Base-by-base conservation (phyloP, 2,888 invertebrate genomes). In the Ormia ochracea region DNA sequence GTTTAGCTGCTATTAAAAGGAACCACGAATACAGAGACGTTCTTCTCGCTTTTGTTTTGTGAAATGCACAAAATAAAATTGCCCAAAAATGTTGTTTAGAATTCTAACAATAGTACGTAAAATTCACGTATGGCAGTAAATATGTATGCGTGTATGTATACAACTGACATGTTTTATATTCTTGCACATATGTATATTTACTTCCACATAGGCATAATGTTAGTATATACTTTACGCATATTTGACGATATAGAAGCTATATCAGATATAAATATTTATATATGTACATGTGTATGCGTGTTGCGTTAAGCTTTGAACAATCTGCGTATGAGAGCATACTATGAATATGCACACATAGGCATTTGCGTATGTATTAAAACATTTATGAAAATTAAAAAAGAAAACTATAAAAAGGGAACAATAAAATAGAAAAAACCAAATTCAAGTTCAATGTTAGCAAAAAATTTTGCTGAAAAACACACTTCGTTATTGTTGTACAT, bases 371-470 rank as follows among this genome's bases (percentile, higher is more conserved):
- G 19, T 43, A 7, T 10, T 2, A 19, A 43, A 19, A 19, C 19
- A 43, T 43, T 17, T 45, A 9, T 21, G 9, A 17, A 45, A 5
- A 26, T n/a, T n/a, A 38, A 21, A 70, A 70, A 58, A 48, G n/a
- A 58, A 48, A 52, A 26, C 31, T 10, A 17, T 31, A 52, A 10
- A 52, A 28, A 52, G 10, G 17, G 52, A 31, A 52, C 28, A n/a
- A 36, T 36, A 56, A 33, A 50, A 26, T 1, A 12, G 14, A 17
- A 19, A 54, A 45, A 58, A 23, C 58, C 50, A 65, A 69, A 56
- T 65, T 78, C 78, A 78, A 78, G 78, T 78, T 78, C 78, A 78
- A 78, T 78, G 72, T 78, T 59, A 77, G 59, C 45, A 56, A 65
- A 65, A 54, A 50, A 10, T 5, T 41, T 41, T 17, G 6, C 14